These are phyloP conservation scores for Pristiophorus japonicus DNA, from an alignment of 2,113 vertebrate genomes.

Conservation along the genomic window DNA sequence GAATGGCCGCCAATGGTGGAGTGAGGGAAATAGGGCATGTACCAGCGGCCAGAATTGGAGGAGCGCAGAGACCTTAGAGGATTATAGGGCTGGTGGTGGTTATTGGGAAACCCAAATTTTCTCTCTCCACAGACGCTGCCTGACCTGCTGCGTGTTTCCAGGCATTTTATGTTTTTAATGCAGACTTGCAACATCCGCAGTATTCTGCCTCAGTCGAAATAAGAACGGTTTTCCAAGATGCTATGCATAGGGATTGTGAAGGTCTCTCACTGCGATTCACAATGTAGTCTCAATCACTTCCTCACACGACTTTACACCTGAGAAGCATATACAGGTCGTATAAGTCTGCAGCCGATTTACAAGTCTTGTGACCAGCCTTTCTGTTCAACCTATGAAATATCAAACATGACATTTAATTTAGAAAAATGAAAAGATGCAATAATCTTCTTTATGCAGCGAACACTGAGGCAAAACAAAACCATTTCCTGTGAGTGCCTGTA, in stretches of 20 bases:
- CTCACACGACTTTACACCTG: neutral
- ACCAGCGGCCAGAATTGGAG: neutral
- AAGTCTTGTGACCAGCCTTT: neutral
- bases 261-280: neutral
- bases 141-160: too few species aligned
- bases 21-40: neutral
- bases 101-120: neutral
- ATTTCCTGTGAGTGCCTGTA: neutral
- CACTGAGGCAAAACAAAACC: neutral
- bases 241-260: neutral
- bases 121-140: neutral
- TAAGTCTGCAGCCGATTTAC: too few species aligned
- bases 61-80: neutral
- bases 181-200: neutral
- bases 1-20: neutral
- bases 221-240: neutral
- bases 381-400: neutral
- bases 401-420: neutral
- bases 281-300: neutral
- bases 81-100: neutral
- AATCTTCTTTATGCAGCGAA: neutral
- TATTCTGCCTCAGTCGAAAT: neutral
- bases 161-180: neutral
- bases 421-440: neutral
- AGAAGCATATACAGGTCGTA: neutral